Evolutionary conservation across 2,797 vertebrate species (phyloP).

Genomic region (Botia almorhae): DNA sequence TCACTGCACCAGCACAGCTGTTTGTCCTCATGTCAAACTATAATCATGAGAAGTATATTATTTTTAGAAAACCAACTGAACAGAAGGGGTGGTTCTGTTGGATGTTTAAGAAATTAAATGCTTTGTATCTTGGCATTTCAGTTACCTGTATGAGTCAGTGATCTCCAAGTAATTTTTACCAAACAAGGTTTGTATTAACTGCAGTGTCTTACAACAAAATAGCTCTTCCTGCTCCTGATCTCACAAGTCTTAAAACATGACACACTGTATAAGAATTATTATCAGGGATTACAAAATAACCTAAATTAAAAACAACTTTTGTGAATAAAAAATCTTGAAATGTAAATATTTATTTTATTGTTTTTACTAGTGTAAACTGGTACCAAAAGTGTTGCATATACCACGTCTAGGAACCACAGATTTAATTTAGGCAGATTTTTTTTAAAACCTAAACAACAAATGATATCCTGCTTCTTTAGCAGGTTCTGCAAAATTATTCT

Average conservation of each 20-base stretch:
- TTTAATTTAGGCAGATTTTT: no score
- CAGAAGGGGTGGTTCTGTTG: not conserved
- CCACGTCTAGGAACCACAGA: no score
- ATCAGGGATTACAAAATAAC: no score
- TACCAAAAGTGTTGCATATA: no score
- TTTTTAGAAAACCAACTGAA: not conserved
- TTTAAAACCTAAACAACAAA: no score
- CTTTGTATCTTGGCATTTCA: not conserved
- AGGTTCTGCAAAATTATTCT: no score
- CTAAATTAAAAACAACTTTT: no score
- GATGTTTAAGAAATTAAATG: not conserved
- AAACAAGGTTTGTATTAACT: not conserved
- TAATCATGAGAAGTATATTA: not conserved
- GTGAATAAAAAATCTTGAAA: no score
- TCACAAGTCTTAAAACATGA: not conserved
- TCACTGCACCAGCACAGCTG: not conserved
- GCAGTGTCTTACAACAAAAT: not conserved
- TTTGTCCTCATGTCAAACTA: not conserved
- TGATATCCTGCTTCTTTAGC: no score
- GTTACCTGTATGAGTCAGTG: not conserved
- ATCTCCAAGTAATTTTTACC: not conserved
- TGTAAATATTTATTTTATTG: no score
- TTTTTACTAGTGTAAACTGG: no score
- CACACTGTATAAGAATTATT: no score
- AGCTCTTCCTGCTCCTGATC: not conserved